phyloP scores from a whole-genome alignment of 2,888 invertebrate species.

The Apotomis turbidana region DNA sequence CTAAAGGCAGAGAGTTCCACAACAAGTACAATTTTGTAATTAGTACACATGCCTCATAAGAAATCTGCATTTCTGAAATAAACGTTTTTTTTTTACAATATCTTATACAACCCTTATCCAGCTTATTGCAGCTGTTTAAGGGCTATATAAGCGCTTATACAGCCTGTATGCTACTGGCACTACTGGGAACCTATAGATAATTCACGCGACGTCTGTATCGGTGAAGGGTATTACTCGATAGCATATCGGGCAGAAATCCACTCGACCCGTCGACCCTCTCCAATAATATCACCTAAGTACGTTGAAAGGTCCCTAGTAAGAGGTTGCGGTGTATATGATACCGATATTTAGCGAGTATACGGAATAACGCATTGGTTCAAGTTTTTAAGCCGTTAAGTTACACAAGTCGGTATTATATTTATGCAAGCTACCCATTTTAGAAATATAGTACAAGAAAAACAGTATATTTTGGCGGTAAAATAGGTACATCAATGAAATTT shows the following conservation, averaged over 20 bases:
- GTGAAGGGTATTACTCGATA: conserved; percentile 50
- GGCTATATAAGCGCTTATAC: background rate
- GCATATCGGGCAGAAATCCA: conserved; percentile 51
- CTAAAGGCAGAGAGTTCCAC: too few relatives aligned
- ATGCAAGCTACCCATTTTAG: too few relatives aligned
- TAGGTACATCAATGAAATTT: too few relatives aligned
- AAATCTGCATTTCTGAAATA: too few relatives aligned
- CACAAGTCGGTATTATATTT: too few relatives aligned
- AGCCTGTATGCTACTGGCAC: background rate
- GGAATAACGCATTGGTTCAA: background rate
- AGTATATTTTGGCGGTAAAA: too few relatives aligned
- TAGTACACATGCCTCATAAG: too few relatives aligned
- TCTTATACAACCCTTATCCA: too few relatives aligned
- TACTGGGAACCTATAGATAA: background rate
- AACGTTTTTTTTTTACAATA: too few relatives aligned
- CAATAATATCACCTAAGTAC: conserved; percentile 51
- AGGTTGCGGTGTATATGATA: conserved; percentile 44
- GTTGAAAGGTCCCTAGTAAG: conserved; percentile 46
- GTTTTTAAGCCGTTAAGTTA: background rate
- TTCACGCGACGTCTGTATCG: conserved; percentile 26
- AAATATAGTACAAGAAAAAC: too few relatives aligned
- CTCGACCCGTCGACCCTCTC: conserved; percentile 51
- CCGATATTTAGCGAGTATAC: background rate
- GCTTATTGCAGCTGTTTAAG: background rate
- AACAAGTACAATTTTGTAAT: too few relatives aligned